These are phyloP conservation scores for Myripristis murdjan DNA, from an alignment of 2,797 vertebrate genomes.

Conservation along the genomic window DNA sequence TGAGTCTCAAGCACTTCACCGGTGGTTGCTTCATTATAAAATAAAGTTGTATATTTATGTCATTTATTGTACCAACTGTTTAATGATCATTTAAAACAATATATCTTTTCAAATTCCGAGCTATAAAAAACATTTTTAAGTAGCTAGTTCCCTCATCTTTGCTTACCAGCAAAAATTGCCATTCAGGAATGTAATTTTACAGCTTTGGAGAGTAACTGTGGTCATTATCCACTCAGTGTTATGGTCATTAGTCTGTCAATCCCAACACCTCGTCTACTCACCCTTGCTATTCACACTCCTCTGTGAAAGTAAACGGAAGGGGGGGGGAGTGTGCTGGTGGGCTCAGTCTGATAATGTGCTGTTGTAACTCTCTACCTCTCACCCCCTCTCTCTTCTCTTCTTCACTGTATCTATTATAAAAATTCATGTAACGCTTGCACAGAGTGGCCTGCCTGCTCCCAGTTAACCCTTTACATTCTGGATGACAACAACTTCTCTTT, in stretches of 20 bases:
- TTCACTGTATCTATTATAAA: not conserved
- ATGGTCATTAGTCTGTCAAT: slow-evolving; percentile 71
- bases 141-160: not conserved
- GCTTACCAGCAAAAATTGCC: slow-evolving; percentile 22
- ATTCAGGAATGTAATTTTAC: slow-evolving; percentile 49
- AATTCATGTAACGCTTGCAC: not conserved
- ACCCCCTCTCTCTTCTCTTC: not conserved
- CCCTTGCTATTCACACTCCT: slow-evolving; percentile 66
- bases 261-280: slow-evolving; percentile 62
- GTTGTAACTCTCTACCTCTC: slow-evolving; percentile 1
- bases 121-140: not conserved
- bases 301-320: slow-evolving; percentile 68
- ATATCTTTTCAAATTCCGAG: too few relatives aligned
- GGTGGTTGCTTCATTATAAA: too few relatives aligned
- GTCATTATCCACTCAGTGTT: slow-evolving; percentile 73
- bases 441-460: too few relatives aligned
- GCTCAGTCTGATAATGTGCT: slow-evolving; percentile 23
- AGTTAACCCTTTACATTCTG: too few relatives aligned
- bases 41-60: not conserved
- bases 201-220: slow-evolving; percentile 53
- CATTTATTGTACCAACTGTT: not conserved
- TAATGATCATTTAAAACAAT: too few relatives aligned
- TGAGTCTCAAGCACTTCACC: not conserved
- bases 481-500: not conserved
- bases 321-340: slow-evolving; percentile 26